phyloP scores from a whole-genome alignment of 1,140 invertebrate genomes.

The Formica exsecta region DNA sequence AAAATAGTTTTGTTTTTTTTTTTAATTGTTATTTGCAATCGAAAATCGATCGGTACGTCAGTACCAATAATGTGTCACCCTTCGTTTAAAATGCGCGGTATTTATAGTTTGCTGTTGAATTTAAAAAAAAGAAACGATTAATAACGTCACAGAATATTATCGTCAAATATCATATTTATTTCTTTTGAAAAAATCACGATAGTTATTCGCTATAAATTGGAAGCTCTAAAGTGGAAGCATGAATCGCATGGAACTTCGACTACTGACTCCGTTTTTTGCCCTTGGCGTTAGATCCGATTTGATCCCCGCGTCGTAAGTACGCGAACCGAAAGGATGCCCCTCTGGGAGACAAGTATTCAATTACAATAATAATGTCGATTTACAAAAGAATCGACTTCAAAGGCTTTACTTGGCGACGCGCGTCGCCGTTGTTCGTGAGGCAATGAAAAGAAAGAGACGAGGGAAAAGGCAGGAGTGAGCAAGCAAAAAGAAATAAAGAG shows the following conservation, averaged over 20 bases:
- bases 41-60: background rate
- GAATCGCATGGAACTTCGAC: background rate
- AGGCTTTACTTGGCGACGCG: constrained; percentile 77
- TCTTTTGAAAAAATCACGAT: background rate
- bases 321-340: constrained; percentile 66
- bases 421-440: constrained; percentile 62
- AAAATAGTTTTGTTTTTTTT: background rate
- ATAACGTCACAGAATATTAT: background rate
- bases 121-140: background rate
- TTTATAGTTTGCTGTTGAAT: background rate
- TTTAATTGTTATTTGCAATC: background rate
- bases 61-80: background rate
- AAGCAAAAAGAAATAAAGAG: constrained; percentile 42
- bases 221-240: background rate
- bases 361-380: constrained; percentile 81
- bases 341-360: constrained; percentile 81
- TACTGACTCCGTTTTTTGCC: constrained; percentile 29
- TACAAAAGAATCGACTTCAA: constrained; percentile 81
- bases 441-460: constrained; percentile 61
- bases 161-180: background rate
- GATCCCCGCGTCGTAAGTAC: constrained; percentile 51
- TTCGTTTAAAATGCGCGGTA: background rate
- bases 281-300: constrained; percentile 64
- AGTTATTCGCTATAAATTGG: background rate
- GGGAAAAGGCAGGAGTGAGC: constrained; percentile 12